Evolutionary conservation across 2,888 invertebrate species (phyloP).

Genomic region (Cabera pusaria): DNA sequence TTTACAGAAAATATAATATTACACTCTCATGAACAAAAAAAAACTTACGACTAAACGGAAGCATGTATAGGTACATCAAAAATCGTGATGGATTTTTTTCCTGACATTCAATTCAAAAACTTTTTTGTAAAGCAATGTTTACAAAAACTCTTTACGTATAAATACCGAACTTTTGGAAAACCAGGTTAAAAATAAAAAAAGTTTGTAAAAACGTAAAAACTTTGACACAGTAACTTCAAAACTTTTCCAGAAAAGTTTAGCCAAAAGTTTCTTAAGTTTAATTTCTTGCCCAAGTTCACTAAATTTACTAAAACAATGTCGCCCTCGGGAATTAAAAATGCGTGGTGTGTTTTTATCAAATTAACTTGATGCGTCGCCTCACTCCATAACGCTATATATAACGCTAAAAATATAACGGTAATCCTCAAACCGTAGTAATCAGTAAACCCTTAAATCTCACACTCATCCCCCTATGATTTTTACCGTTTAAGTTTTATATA

Average conservation of each 20-base stretch:
- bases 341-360: slow-evolving; percentile 37
- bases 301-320: slow-evolving; percentile 29
- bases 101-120: no score
- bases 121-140: not conserved
- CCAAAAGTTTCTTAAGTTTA: slow-evolving; percentile 42
- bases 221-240: slow-evolving; percentile 51
- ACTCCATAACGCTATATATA: no score
- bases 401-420: not conserved
- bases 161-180: slow-evolving; percentile 10
- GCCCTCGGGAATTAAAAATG: slow-evolving; percentile 33
- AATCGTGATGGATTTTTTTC: no score
- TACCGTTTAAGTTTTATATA: slow-evolving; percentile 27
- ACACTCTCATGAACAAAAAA: no score
- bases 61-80: no score
- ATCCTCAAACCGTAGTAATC: not conserved
- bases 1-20: no score
- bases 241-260: slow-evolving; percentile 50
- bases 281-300: slow-evolving; percentile 24
- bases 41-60: no score
- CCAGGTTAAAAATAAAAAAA: slow-evolving; percentile 36
- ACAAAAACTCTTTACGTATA: slow-evolving; percentile 12
- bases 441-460: not conserved
- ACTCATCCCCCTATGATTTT: slow-evolving; percentile 14
- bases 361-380: not conserved
- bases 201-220: slow-evolving; percentile 37